Evolutionary conservation across 1,140 invertebrate species (phyloP).

Genomic region (Latrodectus geometricus): DNA sequence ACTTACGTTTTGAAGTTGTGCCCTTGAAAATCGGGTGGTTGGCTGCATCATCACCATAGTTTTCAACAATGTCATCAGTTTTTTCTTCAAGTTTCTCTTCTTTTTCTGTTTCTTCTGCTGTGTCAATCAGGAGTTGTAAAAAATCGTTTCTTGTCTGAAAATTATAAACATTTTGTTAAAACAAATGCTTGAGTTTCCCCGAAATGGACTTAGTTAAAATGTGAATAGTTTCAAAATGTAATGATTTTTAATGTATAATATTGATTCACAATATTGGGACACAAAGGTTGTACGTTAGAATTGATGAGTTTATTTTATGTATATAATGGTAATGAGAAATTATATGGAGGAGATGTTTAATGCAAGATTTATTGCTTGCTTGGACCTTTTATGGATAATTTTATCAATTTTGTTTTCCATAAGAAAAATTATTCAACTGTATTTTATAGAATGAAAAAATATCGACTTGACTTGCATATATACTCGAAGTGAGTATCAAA

Average conservation of each 20-base stretch:
- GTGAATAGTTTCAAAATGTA: neutral
- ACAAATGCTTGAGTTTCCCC: no score
- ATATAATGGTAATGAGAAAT: no score
- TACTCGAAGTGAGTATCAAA: no score
- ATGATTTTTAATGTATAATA: neutral
- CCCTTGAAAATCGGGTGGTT: conserved; percentile 21
- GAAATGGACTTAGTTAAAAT: neutral
- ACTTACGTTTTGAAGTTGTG: no score
- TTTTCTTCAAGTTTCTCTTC: conserved; percentile 22
- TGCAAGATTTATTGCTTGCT: no score
- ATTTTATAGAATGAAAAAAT: no score
- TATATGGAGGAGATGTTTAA: no score
- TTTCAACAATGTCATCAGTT: conserved; percentile 10
- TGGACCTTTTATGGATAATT: no score
- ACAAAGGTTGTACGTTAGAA: neutral
- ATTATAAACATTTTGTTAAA: no score
- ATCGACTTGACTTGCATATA: no score
- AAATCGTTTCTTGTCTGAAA: conserved; percentile 49
- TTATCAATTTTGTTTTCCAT: no score
- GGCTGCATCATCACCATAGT: neutral
- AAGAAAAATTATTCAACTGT: no score
- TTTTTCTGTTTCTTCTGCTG: conserved; percentile 7
- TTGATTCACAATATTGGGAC: neutral
- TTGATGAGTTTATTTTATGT: neutral
- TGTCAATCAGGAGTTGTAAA: conserved; percentile 50